phyloP scores from a whole-genome alignment of 2,888 invertebrate genomes.

The Maniola hyperantus region DNA sequence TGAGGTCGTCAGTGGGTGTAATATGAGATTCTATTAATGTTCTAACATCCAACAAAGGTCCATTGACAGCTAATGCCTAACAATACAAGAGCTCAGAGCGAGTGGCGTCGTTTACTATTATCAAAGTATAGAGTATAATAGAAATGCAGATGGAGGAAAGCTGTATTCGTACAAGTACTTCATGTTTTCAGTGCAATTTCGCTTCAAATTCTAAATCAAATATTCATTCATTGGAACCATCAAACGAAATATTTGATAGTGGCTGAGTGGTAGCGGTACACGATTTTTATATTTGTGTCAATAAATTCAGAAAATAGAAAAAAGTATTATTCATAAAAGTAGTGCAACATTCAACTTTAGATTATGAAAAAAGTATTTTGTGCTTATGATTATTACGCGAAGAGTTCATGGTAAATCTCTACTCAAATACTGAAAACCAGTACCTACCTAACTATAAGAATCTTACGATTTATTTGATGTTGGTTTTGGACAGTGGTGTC shows the following conservation, averaged over 20 bases:
- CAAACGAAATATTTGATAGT: neutral
- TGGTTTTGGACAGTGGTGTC: no score
- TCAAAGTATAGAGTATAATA: neutral
- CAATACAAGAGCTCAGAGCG: neutral
- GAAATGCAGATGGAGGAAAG: neutral
- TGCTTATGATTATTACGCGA: no score
- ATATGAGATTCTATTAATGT: constrained; percentile 3
- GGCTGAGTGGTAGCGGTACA: neutral
- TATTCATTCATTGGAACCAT: neutral
- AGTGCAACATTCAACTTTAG: no score
- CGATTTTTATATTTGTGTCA: no score
- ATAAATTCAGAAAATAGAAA: no score
- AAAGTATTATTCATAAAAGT: no score
- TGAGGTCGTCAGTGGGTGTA: neutral
- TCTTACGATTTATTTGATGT: no score
- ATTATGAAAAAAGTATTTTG: no score
- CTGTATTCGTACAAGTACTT: neutral
- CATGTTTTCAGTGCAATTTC: neutral
- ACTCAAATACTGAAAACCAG: no score
- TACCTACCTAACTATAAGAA: no score
- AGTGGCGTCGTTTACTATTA: neutral
- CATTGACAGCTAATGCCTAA: neutral
- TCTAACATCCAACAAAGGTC: neutral
- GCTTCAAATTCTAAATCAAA: neutral
- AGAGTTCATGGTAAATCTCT: no score